A percentile compares a stretch with the other conserved stretches of the same genome.
phyloP scores from a whole-genome alignment of 2,888 invertebrate species.

The Drosophila vallismaia region DNA sequence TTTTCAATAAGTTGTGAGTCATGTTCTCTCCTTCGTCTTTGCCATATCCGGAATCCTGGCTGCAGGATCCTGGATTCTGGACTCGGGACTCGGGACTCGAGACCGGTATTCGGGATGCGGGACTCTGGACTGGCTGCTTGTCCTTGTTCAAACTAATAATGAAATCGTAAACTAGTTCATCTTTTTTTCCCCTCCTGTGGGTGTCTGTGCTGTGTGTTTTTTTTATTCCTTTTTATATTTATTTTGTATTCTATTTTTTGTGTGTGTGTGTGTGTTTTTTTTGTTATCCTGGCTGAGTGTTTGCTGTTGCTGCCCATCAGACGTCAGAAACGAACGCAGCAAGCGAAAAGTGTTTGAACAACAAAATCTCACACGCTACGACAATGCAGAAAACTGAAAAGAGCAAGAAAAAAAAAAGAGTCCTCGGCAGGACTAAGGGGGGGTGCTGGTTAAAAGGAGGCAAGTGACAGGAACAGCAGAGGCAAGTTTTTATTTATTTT shows the following conservation, averaged over 20 bases:
- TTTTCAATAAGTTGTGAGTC: slow-evolving; percentile 74
- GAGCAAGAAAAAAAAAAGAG: slow-evolving; percentile 15
- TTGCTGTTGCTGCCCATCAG: slow-evolving; percentile 49
- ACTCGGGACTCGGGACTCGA: slow-evolving; percentile 9
- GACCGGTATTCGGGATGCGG: background rate
- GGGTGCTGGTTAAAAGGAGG: slow-evolving; percentile 19
- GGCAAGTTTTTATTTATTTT: slow-evolving; percentile 58
- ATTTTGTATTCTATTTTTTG: background rate
- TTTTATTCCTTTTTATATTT: background rate
- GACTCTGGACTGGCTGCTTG: slow-evolving; percentile 24
- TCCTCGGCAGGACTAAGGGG: background rate
- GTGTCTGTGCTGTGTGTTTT: slow-evolving; percentile 18
- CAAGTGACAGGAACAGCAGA: slow-evolving; percentile 53
- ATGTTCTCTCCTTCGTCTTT: slow-evolving; percentile 46
- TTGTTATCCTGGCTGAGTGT: slow-evolving; percentile 15
- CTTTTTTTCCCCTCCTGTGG: slow-evolving; percentile 31
- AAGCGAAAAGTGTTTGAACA: slow-evolving; percentile 74
- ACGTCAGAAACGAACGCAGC: slow-evolving; percentile 56
- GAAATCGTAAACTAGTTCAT: slow-evolving; percentile 79
- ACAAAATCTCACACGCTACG: slow-evolving; percentile 71
- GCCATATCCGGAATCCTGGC: slow-evolving; percentile 5
- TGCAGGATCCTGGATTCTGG: slow-evolving; percentile 1
- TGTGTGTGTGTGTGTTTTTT: too few species aligned
- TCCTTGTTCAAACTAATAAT: slow-evolving; percentile 73
- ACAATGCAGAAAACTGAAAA: slow-evolving; percentile 53